Evolutionary conservation across 1,140 invertebrate genomes (phyloP), one percentile per base, ranked within the genome.

Genomic region (Bombyx mori): DNA sequence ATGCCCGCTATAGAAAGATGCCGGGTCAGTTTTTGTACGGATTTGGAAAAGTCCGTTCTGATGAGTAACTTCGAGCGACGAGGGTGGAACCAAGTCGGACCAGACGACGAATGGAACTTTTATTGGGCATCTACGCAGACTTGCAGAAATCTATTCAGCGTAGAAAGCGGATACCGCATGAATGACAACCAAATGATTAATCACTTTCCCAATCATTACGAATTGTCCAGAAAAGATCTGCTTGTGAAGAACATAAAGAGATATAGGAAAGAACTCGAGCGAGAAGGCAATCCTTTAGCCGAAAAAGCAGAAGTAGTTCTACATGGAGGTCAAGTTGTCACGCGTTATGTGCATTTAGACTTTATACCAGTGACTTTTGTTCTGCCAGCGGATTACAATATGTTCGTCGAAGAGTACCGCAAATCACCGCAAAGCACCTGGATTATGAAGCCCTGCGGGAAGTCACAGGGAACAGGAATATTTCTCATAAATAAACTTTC

Each of bases 361-460:
- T 97, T 98, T 74, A 94, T 98, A 60, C 97, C 97, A 0, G 92
- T 96, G 0, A 98, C 97, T 0, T 99, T 97, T 80, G 96, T 98
- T 58, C 87, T 99, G 56, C 97, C 97, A 0, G 96, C 96, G 59
- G 95, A 99, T 83, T 98, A 98, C 76, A 98, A 98, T 79, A 95
- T 98, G 92, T 98, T 98, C 88, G 96, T 98, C 0, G 96, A 99
- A 77, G 97, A 99, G 77, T 99, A 98, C 80, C 85, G 94, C 56
- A 98, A 98, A 81, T 96, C 95, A 62, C 97, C 97, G 0, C 93
- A 96, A 65, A 97, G 95, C 64, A 98, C 97, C 0, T 99, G 97
- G 97, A 99, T 99, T 55, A 98, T 99, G 95, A 99, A 98, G 80
- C 97, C 97, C 0, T 97, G 96, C 77, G 97, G 96, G 22, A 94